A percentile compares a stretch with the other conserved stretches of the same genome.
These are phyloP conservation scores for Isichthys henryi DNA, from an alignment of 2,113 vertebrate species.

Conservation along the genomic window DNA sequence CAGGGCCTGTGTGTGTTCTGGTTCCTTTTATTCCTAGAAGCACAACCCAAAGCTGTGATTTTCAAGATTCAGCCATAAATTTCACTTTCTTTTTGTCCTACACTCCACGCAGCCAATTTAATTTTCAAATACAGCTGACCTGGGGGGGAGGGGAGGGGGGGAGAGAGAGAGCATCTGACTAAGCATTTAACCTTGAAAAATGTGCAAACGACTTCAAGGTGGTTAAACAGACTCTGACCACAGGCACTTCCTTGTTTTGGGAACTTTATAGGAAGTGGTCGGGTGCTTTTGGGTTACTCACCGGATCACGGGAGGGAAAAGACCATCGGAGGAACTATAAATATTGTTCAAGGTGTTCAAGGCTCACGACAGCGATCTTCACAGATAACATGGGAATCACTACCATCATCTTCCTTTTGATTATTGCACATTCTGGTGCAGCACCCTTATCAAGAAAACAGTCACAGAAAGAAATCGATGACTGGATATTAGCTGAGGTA, in stretches of 20 bases:
- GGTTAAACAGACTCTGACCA: constrained; percentile 1
- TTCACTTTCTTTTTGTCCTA: background rate
- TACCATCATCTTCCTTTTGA: constrained; percentile 34
- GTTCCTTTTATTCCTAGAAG: background rate
- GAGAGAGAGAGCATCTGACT: background rate
- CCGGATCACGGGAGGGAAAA: constrained; percentile 20
- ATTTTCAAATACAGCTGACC: background rate
- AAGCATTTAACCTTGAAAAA: constrained; percentile 2
- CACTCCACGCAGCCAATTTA: background rate
- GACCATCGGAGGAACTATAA: constrained; percentile 39
- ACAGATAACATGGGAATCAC: constrained; percentile 42
- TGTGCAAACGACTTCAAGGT: background rate
- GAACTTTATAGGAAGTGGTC: background rate
- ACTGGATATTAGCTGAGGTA: constrained; percentile 49
- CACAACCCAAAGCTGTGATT: background rate
- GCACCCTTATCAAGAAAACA: constrained; percentile 33
- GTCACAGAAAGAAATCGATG: constrained; percentile 18
- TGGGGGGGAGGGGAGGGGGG: background rate
- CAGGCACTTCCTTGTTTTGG: constrained; percentile 13
- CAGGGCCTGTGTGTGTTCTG: background rate
- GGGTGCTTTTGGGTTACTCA: constrained; percentile 62
- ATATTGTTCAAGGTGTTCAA: constrained; percentile 29
- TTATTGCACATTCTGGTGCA: constrained; percentile 32
- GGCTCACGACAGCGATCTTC: constrained; percentile 14
- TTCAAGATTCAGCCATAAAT: background rate